phyloP scores from a whole-genome alignment of 2,797 vertebrate species.

The Arctocebus calabarensis region DNA sequence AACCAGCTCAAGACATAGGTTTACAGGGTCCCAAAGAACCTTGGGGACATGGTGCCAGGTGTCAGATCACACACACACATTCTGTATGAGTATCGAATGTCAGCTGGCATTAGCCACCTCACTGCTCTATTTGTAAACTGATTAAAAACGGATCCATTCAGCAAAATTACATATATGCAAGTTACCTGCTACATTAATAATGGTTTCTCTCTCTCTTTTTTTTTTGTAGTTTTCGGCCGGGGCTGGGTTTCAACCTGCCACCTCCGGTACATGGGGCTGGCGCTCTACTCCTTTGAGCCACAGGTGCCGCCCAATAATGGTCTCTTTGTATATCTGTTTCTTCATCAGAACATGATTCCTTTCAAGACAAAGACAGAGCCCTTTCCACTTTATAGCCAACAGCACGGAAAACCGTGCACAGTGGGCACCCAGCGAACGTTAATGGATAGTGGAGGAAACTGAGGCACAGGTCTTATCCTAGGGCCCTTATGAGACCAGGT shows the following conservation, averaged over 20 bases:
- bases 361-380: not conserved
- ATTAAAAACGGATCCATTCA: not conserved
- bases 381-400: not conserved
- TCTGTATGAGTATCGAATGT: not conserved
- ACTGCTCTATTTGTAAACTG: not conserved
- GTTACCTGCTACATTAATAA: not conserved
- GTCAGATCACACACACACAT: not conserved
- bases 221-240: too few species aligned
- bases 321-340: not conserved
- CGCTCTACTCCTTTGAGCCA: too few species aligned
- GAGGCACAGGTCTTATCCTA: not conserved
- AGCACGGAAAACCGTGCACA: not conserved
- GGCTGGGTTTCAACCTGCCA: too few species aligned
- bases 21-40: not conserved
- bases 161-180: rapidly evolving
- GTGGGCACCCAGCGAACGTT: not conserved
- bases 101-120: not conserved
- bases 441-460: not conserved
- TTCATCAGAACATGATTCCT: not conserved
- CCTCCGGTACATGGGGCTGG: too few species aligned
- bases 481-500: not conserved
- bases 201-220: not conserved
- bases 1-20: not conserved
- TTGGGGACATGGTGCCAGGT: not conserved
- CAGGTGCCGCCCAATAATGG: not conserved